Evolutionary conservation across 2,113 vertebrate genomes (phyloP), one percentile per base, ranked within the genome.

Genomic region (Urocynchramus pylzowi): DNA sequence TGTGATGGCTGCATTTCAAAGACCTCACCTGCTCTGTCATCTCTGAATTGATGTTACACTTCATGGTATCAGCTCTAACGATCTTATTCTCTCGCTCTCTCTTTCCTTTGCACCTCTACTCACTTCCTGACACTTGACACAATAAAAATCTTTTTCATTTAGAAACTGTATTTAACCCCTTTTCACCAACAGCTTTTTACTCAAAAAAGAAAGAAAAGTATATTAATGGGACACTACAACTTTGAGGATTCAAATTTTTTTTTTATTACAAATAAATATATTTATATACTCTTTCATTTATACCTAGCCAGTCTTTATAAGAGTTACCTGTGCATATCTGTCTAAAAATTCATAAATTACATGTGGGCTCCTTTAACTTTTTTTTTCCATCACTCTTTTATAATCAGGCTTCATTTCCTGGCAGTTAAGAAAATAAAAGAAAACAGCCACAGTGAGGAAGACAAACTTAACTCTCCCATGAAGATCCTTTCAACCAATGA

Each of bases 91-190:
- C 93, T 97, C 41, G 84, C 82, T 97, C 95, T 96, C 91, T 97
- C 86, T 95, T 98, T 98, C 95, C 93, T 97, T 94, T 97, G 96
- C 97, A 97, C 93, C 95, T 98, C 96, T 96, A 92, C 96, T 98
- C 97, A 98, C 97, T 98, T 98, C 98, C 98, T 98, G 98, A 98
- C 97, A 90, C 93, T 97, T 97, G 94, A 97, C 94, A 97, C 96
- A 98, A 98, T 97, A 97, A 98, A 98, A 96, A 90, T 84, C 69
- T 96, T 97, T 97, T 98, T 97, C 97, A 96, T 98, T 97, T 96
- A 98, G 98, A 98, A 98, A 98, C 98, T 87, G 37, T 93, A 88
- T 96, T 97, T 98, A 98, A 97, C 97, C 96, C 96, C 84, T 98
- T 97, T 97, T 93, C 77, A 94, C 74, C 95, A 95, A 37, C 69